Base-by-base conservation (phyloP, 2,888 invertebrate genomes). In the Leucoma salicis region DNA sequence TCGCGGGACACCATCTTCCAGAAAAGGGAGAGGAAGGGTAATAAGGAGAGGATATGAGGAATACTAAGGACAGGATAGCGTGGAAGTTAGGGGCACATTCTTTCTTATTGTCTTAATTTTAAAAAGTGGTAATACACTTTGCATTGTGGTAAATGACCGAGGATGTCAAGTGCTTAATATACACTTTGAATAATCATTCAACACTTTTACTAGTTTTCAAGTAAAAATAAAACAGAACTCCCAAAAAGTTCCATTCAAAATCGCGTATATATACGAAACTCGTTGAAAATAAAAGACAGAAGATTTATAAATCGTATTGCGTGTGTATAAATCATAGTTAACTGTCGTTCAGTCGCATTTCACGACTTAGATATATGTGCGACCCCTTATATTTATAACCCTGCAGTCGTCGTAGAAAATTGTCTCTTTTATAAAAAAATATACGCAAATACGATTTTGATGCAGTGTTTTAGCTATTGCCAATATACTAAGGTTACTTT, bases 291-390 rank as follows among this genome's bases (percentile, higher is more conserved):
- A 41, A 49, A 42, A 16, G 27, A 33, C 36, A 37, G 31, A 38
- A 21, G 52, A 59, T 56, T 45, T 49, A 59, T 53, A 63, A 63
- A 57, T 47, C 35, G 46, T 35, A 49, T 70, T 58, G 67, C 69
- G 64, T 68, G 64, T 53, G 35, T 61, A 70, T 76, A 76, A 80
- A 78, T 81, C 79, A 77, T 71, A 67, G 42, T 55, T 38, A 53
- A 51, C 63, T 69, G 74, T 73, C 78, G 66, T 69, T 80, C 73
- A 76, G 70, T 68, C 66, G 73, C 70, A 73, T 73, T 66, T 70
- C 63, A 59, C 49, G 63, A 70, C 62, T 62, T 53, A 72, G 74
- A 81, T 76, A 80, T 78, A 78, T 78, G 68, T 63, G 60, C 48
- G 39, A 53, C 43, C 40, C 46, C 49, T 63, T 70, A 65, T 77